A percentile compares a stretch with the other conserved stretches of the same genome.
Conservation (phyloP, 2,888 invertebrate genomes). For the Torymus texanus region DNA sequence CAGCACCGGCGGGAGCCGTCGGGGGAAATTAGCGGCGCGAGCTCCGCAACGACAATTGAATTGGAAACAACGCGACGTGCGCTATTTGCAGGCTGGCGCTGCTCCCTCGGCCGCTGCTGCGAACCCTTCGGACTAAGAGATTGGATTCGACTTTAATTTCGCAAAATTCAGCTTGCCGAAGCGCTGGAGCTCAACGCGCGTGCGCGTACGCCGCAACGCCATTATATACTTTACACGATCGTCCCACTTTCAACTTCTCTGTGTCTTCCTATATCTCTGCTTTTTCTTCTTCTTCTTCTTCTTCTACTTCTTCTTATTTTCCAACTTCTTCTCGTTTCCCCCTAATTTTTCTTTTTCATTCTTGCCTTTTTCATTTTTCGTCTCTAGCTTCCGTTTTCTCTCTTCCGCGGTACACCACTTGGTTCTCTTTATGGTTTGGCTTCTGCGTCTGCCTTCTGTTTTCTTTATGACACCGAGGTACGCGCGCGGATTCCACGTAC, state of each 20-base stretch:
- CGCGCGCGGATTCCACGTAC: neutral
- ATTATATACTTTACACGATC: too few species aligned
- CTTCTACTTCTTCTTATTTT: neutral
- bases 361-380: too few species aligned
- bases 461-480: conserved; percentile 10
- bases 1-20: conserved; percentile 10
- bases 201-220: neutral
- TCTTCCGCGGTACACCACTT: neutral
- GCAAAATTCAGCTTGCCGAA: conserved; percentile 3
- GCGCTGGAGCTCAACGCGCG: conserved; percentile 31
- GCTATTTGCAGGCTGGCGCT: conserved; percentile 55
- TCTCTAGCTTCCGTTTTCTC: neutral
- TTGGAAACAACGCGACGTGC: conserved; percentile 54
- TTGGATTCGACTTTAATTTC: conserved; percentile 52
- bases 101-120: neutral
- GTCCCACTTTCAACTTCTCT: too few species aligned
- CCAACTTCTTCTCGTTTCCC: neutral
- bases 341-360: neutral
- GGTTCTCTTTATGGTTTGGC: neutral
- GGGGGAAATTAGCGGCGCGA: conserved; percentile 44
- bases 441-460: conserved; percentile 1
- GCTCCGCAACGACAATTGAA: conserved; percentile 55
- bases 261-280: neutral
- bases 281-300: neutral
- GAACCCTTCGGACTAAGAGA: conserved; percentile 36